Base-by-base conservation (phyloP, 2,888 invertebrate species). In the Balanococcus diminutus region DNA sequence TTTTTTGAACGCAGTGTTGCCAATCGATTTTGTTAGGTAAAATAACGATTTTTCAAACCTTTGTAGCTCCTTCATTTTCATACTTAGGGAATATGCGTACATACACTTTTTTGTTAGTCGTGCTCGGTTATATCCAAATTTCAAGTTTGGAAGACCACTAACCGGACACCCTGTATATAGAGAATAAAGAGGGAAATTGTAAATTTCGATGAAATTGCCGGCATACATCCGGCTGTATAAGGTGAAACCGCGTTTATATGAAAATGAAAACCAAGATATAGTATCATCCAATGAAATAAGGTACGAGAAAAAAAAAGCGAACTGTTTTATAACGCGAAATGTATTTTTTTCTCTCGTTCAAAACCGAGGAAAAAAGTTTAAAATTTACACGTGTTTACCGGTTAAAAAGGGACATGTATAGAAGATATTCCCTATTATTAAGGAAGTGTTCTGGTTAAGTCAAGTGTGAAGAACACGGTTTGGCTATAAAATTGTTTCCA, bases 401-500 rank as follows among this genome's bases (percentile, higher is more conserved):
- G 46, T 81, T 51, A 84, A 36, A 22, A 67, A 67, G 25, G 39
- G 39, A 72, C 67, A 67, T 39, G 84, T 67, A 72, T 61, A 85
- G 31, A 51, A 72, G 75, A 85, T 85, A 85, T 85, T 84, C 79
- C 36, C 79, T 42, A 46, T 86, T 86, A 86, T 86, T 86, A 86
- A 86, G 86, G 82, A 86, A 86, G 86, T 86, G 86, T 86, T 86
- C 86, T 86, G 82, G 82, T 86, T 86, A 86, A 82, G 86, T 82
- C 82, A 82, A 86, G 86, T 86, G 86, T 86, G 81, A 86, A 86
- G 67, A 86, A 86, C 86, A 86, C 86, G 39, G 86, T 86, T 86
- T 86, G 82, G 86, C 86, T 86, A 86, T 86, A 86, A 86, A 86
- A 86, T 86, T 81, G 82, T 86, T 86, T 86, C 82, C 86, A 82